phyloP scores from a whole-genome alignment of 2,888 invertebrate species.

The Acleris cristana region DNA sequence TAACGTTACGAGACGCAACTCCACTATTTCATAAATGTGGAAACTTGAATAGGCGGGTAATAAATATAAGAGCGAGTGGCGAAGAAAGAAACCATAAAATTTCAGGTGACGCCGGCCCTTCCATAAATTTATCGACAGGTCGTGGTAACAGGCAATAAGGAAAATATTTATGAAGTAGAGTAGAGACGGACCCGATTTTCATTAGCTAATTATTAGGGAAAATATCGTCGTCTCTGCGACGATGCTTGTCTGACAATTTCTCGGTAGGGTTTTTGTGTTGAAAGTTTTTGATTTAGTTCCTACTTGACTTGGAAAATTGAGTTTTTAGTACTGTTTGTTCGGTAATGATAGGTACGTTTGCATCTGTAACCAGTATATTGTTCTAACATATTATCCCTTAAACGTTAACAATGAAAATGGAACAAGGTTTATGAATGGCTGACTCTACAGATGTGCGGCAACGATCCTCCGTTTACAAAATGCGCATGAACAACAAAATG shows the following conservation, averaged over 20 bases:
- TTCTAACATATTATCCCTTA: too few species aligned
- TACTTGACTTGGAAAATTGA: too few species aligned
- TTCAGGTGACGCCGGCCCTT: constrained; percentile 79
- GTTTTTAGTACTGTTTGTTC: too few species aligned
- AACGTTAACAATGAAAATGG: too few species aligned
- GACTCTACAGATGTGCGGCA: too few species aligned
- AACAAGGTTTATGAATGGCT: too few species aligned
- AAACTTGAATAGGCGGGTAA: constrained; percentile 46
- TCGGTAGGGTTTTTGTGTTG: not conserved
- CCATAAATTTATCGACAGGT: constrained; percentile 82
- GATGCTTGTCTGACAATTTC: constrained; percentile 32
- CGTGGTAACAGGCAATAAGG: constrained; percentile 81
- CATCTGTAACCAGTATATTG: too few species aligned
- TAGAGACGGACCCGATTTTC: constrained; percentile 68
- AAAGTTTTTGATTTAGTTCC: too few species aligned
- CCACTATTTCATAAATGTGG: constrained; percentile 34
- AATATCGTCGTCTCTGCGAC: constrained; percentile 34
- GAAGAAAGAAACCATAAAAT: constrained; percentile 77
- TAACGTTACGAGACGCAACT: constrained; percentile 7
- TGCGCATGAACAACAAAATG: constrained; percentile 49
- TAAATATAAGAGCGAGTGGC: constrained; percentile 67
- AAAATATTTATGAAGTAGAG: constrained; percentile 80
- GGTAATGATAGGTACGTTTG: too few species aligned
- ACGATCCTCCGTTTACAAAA: constrained; percentile 36
- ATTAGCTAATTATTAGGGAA: constrained; percentile 74